Conservation (phyloP, 2,113 vertebrate species). For the Parus major region DNA sequence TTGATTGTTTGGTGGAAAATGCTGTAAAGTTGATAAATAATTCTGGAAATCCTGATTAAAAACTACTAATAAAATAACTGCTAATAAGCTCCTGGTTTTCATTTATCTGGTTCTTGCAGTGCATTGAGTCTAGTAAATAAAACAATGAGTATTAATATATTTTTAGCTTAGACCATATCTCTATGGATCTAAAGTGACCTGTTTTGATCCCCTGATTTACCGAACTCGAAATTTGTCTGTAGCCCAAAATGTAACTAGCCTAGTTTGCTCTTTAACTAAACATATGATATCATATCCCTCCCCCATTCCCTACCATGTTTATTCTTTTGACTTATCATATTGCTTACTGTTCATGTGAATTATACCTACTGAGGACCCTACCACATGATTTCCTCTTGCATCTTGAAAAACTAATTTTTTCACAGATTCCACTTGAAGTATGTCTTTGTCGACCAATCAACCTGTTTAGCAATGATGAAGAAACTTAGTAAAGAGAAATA, state of each 20-base stretch:
- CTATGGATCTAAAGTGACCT: neutral
- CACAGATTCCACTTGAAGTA: neutral
- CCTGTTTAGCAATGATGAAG: neutral
- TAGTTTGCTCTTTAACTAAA: neutral
- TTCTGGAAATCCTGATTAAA: neutral
- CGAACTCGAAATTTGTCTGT: neutral
- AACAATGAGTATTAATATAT: neutral
- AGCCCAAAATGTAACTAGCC: neutral
- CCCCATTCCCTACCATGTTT: neutral
- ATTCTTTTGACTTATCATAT: neutral
- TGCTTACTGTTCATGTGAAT: neutral
- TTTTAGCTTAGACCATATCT: neutral
- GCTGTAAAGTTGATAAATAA: neutral
- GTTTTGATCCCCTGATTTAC: neutral
- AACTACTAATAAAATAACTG: neutral
- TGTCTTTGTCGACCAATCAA: neutral
- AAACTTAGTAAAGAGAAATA: neutral
- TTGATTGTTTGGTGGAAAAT: neutral
- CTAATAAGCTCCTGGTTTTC: neutral
- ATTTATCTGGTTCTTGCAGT: neutral
- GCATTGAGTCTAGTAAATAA: neutral
- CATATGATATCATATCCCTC: neutral
- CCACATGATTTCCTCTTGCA: neutral
- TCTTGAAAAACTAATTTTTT: neutral
- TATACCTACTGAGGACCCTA: neutral